A percentile compares a stretch with the other conserved stretches of the same genome.
These are phyloP conservation scores for Eidolon helvum DNA, from an alignment of 2,113 vertebrate genomes.

Conservation along the genomic window DNA sequence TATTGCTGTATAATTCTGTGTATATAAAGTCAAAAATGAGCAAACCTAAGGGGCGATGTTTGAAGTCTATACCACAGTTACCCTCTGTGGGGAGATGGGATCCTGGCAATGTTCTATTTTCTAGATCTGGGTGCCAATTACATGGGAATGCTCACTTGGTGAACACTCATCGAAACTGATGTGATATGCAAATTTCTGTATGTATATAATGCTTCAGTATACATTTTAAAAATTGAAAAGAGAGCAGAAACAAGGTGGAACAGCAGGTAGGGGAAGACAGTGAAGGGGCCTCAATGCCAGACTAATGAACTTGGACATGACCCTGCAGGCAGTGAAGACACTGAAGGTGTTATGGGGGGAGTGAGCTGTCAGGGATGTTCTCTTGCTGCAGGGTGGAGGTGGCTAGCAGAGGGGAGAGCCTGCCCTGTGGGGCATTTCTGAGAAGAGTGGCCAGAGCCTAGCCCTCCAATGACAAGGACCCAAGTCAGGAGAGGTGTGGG, in stretches of 20 bases:
- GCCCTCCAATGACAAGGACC: not conserved
- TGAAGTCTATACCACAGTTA: not conserved
- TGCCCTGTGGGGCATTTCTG: not conserved
- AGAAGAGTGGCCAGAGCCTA: not conserved
- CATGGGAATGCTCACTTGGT: fast-evolving
- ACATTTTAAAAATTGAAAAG: not conserved
- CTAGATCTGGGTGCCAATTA: not conserved
- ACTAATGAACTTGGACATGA: not conserved
- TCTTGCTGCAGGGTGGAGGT: not conserved
- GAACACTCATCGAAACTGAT: not conserved
- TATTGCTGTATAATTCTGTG: not conserved
- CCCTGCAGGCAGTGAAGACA: not conserved
- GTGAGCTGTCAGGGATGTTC: not conserved
- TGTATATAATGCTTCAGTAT: not conserved
- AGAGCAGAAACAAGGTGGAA: not conserved
- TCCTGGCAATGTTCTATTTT: not conserved
- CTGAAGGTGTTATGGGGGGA: not conserved
- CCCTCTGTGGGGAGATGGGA: not conserved
- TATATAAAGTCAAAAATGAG: not conserved
- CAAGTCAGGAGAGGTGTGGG: not conserved
- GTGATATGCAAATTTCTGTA: not conserved
- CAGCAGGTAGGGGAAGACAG: not conserved
- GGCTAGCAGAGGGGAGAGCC: not conserved
- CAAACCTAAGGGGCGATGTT: not conserved
- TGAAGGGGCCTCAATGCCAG: not conserved